These are phyloP conservation scores for Neoseiulus cucumeris DNA, from an alignment of 1,140 invertebrate genomes.

Conservation along the genomic window DNA sequence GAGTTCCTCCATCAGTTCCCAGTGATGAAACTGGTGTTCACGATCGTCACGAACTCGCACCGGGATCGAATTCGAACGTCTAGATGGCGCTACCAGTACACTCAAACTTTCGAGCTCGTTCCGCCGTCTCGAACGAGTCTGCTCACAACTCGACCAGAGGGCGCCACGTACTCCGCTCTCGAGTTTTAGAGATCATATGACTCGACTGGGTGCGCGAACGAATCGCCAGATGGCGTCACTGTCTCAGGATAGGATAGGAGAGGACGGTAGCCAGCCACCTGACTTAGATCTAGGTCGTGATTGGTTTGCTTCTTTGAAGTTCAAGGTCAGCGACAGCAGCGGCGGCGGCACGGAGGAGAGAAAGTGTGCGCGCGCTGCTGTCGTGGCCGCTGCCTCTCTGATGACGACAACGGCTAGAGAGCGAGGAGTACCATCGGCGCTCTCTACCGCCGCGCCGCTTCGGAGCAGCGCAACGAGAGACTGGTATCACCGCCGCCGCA, in stretches of 20 bases:
- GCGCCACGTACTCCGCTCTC: background rate
- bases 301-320: conserved; percentile 12
- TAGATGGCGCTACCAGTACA: background rate
- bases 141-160: background rate
- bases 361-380: conserved; percentile 2
- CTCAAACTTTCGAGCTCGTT: too few species aligned
- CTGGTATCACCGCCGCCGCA: too few species aligned
- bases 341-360: background rate
- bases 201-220: background rate
- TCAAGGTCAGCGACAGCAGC: conserved; percentile 4
- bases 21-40: too few species aligned
- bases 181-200: background rate
- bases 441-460: background rate
- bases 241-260: background rate
- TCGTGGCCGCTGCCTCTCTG: background rate
- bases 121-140: background rate
- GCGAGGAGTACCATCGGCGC: too few species aligned
- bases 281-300: conserved; percentile 11
- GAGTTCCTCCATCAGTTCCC: too few species aligned
- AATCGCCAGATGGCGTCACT: background rate
- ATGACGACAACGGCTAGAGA: too few species aligned
- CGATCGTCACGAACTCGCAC: conserved; percentile 16
- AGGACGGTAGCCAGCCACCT: background rate
- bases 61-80: conserved; percentile 10
- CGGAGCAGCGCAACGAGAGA: too few species aligned